Conservation (phyloP, 2,797 vertebrate genomes). For the Crax fasciolata region DNA sequence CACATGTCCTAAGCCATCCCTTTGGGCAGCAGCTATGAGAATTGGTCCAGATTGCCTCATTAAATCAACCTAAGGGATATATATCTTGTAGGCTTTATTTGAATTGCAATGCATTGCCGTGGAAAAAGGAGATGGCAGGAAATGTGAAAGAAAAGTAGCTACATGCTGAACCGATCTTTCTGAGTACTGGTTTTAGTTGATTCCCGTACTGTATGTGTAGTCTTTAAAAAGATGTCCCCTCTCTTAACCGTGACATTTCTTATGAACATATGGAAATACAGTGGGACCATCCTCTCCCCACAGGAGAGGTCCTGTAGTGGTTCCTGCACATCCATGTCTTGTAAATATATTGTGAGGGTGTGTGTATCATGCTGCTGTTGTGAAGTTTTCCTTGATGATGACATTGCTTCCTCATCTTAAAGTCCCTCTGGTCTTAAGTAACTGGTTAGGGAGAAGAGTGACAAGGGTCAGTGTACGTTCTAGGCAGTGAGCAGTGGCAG, state of each 20-base stretch:
- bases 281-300: background rate
- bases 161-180: background rate
- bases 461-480: background rate
- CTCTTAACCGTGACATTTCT: background rate
- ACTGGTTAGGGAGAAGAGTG: background rate
- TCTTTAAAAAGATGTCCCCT: background rate
- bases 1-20: background rate
- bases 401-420: background rate
- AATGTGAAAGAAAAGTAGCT: background rate
- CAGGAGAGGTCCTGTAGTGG: background rate
- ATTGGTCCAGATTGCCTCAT: background rate
- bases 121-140: background rate
- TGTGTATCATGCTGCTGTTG: rapidly evolving
- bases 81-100: background rate
- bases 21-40: background rate
- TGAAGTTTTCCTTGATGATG: background rate
- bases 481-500: background rate
- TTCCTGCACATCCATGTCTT: background rate
- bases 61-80: background rate
- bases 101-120: background rate
- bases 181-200: background rate
- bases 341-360: background rate
- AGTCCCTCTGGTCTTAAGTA: background rate
- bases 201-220: background rate
- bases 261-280: background rate